Evolutionary conservation across 2,888 invertebrate species (phyloP).

Genomic region (Parnassius mnemosyne): DNA sequence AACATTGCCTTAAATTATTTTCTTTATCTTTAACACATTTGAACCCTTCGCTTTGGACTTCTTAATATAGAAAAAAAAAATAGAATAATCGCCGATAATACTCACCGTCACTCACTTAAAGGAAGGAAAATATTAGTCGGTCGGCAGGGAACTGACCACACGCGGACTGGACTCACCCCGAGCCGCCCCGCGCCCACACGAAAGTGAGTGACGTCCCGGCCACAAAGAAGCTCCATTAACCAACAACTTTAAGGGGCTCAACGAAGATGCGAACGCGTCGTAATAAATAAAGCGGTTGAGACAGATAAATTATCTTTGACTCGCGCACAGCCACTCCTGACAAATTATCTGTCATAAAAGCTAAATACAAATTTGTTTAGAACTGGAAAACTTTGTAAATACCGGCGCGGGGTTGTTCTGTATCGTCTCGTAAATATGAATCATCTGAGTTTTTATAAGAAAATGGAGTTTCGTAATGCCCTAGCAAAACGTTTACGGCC

Average conservation of each 20-base stretch:
- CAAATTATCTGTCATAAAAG: slow-evolving; percentile 78
- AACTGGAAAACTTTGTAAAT: slow-evolving; percentile 68
- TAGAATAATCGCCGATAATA: slow-evolving; percentile 26
- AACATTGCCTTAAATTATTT: no score
- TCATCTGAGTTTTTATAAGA: slow-evolving; percentile 36
- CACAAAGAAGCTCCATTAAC: slow-evolving; percentile 74
- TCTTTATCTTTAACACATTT: no score
- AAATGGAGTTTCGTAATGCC: slow-evolving; percentile 26
- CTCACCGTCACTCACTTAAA: slow-evolving; percentile 49
- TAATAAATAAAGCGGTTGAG: slow-evolving; percentile 78
- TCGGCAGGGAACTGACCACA: slow-evolving; percentile 50
- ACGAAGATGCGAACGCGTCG: slow-evolving; percentile 72
- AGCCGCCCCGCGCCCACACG: slow-evolving; percentile 29
- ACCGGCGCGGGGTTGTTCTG: slow-evolving; percentile 55
- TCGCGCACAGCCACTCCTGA: slow-evolving; percentile 71
- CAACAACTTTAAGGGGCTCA: slow-evolving; percentile 72
- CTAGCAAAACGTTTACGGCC: slow-evolving; percentile 27
- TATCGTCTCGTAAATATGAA: slow-evolving; percentile 46
- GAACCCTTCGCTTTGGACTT: slow-evolving; percentile 7
- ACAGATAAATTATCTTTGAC: slow-evolving; percentile 80
- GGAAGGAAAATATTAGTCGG: slow-evolving; percentile 52
- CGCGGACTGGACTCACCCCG: slow-evolving; percentile 32
- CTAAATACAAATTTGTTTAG: slow-evolving; percentile 74
- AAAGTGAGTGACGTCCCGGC: slow-evolving; percentile 63
- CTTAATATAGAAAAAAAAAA: slow-evolving; percentile 18